A percentile compares a stretch with the other conserved stretches of the same genome.
Conservation (phyloP, 2,797 vertebrate species). For the Platyrinchus mystaceus region DNA sequence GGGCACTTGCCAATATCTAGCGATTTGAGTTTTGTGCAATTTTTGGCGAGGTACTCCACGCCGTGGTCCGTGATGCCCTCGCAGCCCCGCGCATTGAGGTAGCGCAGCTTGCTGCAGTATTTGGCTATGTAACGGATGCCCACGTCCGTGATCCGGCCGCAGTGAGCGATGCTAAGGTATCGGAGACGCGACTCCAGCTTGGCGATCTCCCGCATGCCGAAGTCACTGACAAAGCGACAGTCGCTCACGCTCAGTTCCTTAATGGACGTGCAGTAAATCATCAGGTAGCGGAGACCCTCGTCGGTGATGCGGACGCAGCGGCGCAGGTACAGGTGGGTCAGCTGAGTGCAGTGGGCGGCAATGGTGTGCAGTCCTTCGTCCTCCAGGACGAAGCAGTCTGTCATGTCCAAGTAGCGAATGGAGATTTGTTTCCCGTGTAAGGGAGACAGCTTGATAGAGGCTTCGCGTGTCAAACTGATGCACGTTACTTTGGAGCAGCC, state of each 20-base stretch:
- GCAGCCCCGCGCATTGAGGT: constrained; percentile 90
- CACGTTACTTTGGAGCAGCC: constrained; percentile 98
- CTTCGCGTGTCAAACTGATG: constrained; percentile 93
- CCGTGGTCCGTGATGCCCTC: constrained; percentile 98
- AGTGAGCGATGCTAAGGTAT: constrained; percentile 97
- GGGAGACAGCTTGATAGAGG: constrained; percentile 90
- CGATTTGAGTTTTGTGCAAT: constrained; percentile 94
- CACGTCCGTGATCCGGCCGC: constrained; percentile 93
- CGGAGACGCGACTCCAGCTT: constrained; percentile 93
- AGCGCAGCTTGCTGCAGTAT: constrained; percentile 90
- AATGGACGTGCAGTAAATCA: constrained; percentile 90
- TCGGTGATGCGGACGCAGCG: constrained; percentile 93
- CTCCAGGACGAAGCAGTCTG: constrained; percentile 96
- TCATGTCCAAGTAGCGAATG: constrained; percentile 98
- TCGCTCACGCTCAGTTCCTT: constrained; percentile 95
- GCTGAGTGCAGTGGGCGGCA: constrained; percentile 93
- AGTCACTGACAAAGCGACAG: constrained; percentile 93
- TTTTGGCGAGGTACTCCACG: constrained; percentile 91
- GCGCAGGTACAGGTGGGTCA: constrained; percentile 94
- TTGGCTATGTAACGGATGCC: constrained; percentile 96
- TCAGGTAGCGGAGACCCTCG: constrained; percentile 92
- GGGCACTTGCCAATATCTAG: constrained; percentile 97
- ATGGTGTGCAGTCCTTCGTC: constrained; percentile 96
- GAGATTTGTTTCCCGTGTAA: constrained; percentile 95
- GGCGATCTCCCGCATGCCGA: constrained; percentile 93